phyloP scores from a whole-genome alignment of 2,797 vertebrate genomes.

The Sylvilagus floridanus region DNA sequence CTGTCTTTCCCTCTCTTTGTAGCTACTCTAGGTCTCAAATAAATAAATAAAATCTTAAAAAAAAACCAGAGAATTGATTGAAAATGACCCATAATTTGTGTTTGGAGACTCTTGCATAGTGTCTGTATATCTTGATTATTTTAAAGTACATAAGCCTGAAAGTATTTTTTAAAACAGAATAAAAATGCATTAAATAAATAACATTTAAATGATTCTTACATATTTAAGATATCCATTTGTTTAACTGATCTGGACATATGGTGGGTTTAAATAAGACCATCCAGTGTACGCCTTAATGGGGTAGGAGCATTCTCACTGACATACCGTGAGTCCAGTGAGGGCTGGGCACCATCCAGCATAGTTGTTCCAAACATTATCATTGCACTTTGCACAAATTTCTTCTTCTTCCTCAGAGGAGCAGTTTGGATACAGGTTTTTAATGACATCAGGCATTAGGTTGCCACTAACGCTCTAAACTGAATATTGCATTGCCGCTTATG shows the following conservation, averaged over 20 bases:
- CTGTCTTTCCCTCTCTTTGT: too few relatives aligned
- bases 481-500: neutral
- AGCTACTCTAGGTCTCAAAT: too few relatives aligned
- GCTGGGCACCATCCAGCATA: neutral
- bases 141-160: neutral
- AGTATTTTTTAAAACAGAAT: constrained; percentile 18
- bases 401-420: constrained; percentile 15
- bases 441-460: neutral
- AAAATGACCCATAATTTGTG: neutral
- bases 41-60: too few relatives aligned
- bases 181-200: constrained; percentile 37
- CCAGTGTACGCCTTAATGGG: neutral
- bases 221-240: too few relatives aligned
- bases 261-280: neutral
- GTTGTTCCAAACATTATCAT: constrained; percentile 40
- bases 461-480: constrained; percentile 47
- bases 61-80: neutral
- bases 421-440: constrained; percentile 41
- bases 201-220: neutral
- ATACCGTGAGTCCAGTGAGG: neutral
- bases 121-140: constrained; percentile 50
- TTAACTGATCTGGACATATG: neutral
- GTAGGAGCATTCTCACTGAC: neutral
- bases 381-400: constrained; percentile 15
- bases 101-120: neutral